Evolutionary conservation across 2,888 invertebrate species (phyloP).

Genomic region (Chrysotoxum bicinctum): DNA sequence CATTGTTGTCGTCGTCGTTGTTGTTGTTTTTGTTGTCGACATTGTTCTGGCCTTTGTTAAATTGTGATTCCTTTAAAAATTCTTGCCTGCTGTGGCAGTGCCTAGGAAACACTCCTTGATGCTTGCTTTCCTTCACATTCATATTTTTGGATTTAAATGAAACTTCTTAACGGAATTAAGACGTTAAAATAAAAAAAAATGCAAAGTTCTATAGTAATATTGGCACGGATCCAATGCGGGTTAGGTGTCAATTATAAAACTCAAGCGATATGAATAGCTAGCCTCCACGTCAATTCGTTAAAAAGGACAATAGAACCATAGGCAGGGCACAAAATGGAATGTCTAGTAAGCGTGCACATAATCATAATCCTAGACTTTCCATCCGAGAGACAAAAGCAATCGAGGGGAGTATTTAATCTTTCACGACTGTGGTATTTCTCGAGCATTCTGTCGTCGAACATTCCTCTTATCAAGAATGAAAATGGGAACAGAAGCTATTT

Average conservation of each 20-base stretch:
- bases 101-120: conserved; percentile 18
- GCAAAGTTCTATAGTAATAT: background rate
- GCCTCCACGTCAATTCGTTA: background rate
- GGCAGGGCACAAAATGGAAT: conserved; percentile 20
- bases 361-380: conserved; percentile 50
- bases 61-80: conserved; percentile 17
- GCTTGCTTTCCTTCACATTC: too few relatives aligned
- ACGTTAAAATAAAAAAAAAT: conserved; percentile 15
- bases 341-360: conserved; percentile 28
- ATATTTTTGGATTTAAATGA: conserved; percentile 33
- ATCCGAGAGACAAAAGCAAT: conserved; percentile 21
- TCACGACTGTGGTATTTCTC: background rate
- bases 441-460: conserved; percentile 27
- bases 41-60: background rate
- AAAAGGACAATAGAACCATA: conserved; percentile 39
- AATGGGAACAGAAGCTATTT: conserved; percentile 10
- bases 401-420: background rate
- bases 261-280: conserved; percentile 24
- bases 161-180: conserved; percentile 43
- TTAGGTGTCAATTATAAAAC: conserved; percentile 45
- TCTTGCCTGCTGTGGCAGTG: background rate
- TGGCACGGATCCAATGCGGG: conserved; percentile 40
- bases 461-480: conserved; percentile 11
- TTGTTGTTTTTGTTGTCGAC: background rate
- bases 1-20: background rate